Evolutionary conservation across 2,888 invertebrate genomes (phyloP).

Genomic region (Agrotis ipsilon): DNA sequence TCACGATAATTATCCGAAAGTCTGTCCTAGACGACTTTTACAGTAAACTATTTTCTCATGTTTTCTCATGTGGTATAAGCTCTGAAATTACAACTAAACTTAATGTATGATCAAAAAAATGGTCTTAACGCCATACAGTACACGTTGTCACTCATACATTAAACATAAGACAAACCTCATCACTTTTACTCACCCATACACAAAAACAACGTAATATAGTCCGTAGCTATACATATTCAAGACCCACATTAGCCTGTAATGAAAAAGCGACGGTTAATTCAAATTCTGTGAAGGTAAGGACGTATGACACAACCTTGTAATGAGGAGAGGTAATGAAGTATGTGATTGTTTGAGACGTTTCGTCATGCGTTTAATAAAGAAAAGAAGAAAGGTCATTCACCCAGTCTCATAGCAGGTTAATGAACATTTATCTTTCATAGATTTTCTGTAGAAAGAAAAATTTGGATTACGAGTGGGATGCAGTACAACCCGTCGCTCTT

Average conservation of each 20-base stretch:
- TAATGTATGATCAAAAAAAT: conserved; percentile 3
- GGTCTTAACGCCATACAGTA: not conserved
- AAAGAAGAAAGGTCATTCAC: not conserved
- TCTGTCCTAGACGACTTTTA: not conserved
- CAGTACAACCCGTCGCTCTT: too few relatives aligned
- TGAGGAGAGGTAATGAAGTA: conserved; percentile 50
- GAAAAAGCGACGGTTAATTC: conserved; percentile 80
- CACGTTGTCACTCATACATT: conserved; percentile 23
- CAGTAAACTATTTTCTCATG: not conserved
- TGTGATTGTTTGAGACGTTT: conserved; percentile 29
- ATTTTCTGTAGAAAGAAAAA: too few relatives aligned
- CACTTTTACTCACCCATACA: conserved; percentile 19
- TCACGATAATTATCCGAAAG: too few relatives aligned
- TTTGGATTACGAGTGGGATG: too few relatives aligned
- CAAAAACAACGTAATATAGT: conserved; percentile 27
- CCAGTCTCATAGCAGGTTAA: too few relatives aligned
- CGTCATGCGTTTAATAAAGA: not conserved
- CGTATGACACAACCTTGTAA: conserved; percentile 60
- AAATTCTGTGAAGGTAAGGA: conserved; percentile 71
- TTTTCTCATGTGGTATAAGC: too few relatives aligned
- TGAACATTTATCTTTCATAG: too few relatives aligned
- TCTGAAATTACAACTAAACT: not conserved
- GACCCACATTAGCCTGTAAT: conserved; percentile 75
- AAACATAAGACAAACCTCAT: conserved; percentile 33
- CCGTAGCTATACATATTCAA: conserved; percentile 80